Percentiles rank a stretch among this genome's conserved stretches.
Evolutionary conservation across 1,140 invertebrate genomes (phyloP).

Genomic region (Spodoptera litura): DNA sequence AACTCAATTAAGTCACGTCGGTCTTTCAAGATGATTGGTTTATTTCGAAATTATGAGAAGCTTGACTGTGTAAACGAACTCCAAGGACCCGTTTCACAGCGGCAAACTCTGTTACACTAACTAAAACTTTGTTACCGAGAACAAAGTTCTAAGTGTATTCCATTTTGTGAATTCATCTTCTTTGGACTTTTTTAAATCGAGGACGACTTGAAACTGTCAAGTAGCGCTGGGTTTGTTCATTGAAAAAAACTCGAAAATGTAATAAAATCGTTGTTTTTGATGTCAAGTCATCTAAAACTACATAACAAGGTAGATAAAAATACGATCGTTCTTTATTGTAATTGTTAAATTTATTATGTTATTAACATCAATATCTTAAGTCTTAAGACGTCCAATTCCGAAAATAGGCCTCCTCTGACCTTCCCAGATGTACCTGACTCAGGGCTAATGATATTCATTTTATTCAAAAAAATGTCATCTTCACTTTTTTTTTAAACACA

Average conservation of each 20-base stretch:
- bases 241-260: neutral
- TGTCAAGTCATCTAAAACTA: too few relatives aligned
- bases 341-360: too few relatives aligned
- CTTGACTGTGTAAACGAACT: slow-evolving; percentile 24
- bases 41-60: slow-evolving; percentile 38
- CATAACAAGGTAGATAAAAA: too few relatives aligned
- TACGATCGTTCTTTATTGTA: too few relatives aligned
- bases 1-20: slow-evolving; percentile 26
- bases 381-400: too few relatives aligned
- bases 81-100: slow-evolving; percentile 26
- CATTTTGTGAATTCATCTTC: slow-evolving; percentile 40
- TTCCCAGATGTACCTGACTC: too few relatives aligned
- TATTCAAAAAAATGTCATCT: too few relatives aligned
- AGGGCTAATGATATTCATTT: too few relatives aligned
- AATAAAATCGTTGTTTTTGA: neutral
- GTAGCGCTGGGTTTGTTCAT: slow-evolving; percentile 7
- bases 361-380: too few relatives aligned
- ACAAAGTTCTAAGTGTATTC: slow-evolving; percentile 43
- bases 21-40: slow-evolving; percentile 37
- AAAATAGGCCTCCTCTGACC: too few relatives aligned
- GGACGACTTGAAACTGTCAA: slow-evolving; percentile 27
- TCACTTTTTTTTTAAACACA: too few relatives aligned
- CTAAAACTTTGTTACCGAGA: slow-evolving; percentile 24
- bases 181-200: slow-evolving; percentile 38
- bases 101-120: slow-evolving; percentile 38